These are phyloP conservation scores for Coboldia fuscipes DNA, from an alignment of 1,140 invertebrate species.

Conservation along the genomic window DNA sequence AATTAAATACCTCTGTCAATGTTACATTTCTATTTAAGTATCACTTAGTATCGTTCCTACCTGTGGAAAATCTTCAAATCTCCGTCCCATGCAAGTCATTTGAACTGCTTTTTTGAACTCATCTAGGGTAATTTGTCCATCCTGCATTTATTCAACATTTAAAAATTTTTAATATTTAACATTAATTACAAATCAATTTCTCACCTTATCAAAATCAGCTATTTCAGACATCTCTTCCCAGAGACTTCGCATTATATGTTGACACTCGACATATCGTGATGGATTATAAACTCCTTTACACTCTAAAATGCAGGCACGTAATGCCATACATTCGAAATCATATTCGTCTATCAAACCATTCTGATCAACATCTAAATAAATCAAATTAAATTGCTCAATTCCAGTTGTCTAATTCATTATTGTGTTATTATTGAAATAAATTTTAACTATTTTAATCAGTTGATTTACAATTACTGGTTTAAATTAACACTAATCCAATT, in stretches of 20 bases:
- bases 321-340: slow-evolving; percentile 59
- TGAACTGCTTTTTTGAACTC: slow-evolving; percentile 65
- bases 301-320: slow-evolving; percentile 56
- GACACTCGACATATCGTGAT: slow-evolving; percentile 44
- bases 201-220: slow-evolving; percentile 67
- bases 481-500: no score
- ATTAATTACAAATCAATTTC: slow-evolving; percentile 1
- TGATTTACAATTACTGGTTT: no score
- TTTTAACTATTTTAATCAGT: no score
- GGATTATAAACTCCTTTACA: slow-evolving; percentile 56
- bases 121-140: slow-evolving; percentile 54
- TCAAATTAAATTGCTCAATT: no score
- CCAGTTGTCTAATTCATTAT: no score
- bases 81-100: slow-evolving; percentile 53
- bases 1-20: slow-evolving; percentile 7
- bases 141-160: slow-evolving; percentile 26
- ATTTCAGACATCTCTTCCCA: slow-evolving; percentile 68
- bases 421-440: no score
- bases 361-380: slow-evolving; percentile 51
- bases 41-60: slow-evolving; percentile 13
- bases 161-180: not conserved
- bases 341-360: slow-evolving; percentile 59
- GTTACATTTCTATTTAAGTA: not conserved
- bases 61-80: slow-evolving; percentile 57
- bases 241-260: slow-evolving; percentile 56